phyloP scores from a whole-genome alignment of 2,113 vertebrate species.

The Etia nguti region DNA sequence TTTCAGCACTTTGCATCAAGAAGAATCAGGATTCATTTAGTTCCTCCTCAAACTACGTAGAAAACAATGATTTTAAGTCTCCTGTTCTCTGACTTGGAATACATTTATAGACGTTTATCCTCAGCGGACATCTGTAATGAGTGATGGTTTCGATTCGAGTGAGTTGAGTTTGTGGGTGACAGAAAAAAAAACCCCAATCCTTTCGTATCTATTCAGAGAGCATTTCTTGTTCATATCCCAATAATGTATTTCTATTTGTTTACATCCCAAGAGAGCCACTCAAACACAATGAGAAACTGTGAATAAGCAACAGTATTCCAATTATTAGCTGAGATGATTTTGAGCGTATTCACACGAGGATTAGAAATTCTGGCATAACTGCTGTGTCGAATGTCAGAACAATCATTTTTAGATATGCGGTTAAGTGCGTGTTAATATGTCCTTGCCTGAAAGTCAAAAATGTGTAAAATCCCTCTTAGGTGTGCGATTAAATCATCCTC shows the following conservation, averaged over 20 bases:
- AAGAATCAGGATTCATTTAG: neutral
- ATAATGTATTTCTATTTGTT: neutral
- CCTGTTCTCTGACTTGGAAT: neutral
- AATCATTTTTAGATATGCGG: neutral
- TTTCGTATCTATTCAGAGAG: neutral
- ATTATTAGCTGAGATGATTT: neutral
- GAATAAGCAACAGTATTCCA: neutral
- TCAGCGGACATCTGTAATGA: neutral
- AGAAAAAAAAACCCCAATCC: neutral
- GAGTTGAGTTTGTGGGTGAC: neutral
- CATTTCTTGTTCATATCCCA: neutral
- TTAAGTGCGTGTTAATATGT: neutral
- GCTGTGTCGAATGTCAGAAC: neutral
- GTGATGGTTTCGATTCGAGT: neutral
- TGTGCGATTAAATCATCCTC: neutral
- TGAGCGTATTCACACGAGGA: neutral
- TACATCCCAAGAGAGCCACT: neutral
- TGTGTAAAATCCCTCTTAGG: slow-evolving; percentile 12
- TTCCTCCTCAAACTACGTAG: neutral
- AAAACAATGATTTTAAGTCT: neutral
- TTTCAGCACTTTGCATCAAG: neutral
- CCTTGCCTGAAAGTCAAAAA: neutral
- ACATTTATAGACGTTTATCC: neutral
- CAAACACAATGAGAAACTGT: neutral
- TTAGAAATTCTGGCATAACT: neutral